Evolutionary conservation across 2,888 invertebrate genomes (phyloP), one percentile per base, ranked within the genome.

Genomic region (Andrena haemorrhoa): DNA sequence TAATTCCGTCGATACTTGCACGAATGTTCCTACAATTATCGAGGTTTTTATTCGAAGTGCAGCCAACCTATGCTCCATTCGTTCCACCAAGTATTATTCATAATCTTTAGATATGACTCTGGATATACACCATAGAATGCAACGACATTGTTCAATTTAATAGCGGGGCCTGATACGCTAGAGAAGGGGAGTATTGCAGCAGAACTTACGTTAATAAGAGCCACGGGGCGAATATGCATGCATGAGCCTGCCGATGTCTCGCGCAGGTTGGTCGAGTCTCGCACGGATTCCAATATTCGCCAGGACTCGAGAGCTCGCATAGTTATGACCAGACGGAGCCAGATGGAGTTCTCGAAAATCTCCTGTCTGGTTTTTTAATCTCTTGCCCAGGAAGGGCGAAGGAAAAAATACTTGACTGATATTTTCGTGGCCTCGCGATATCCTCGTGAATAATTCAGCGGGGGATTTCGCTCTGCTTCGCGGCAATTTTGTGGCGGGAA

Each of bases 151-250:
- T 41, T 12, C 41, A 41, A 41, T 41, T 41, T 41, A 41, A 16
- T 41, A 41, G 41, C 1, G 16, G 41, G 4, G 41, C 16, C 41
- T 41, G 41, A 41, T 12, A 12, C 16, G 31, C 7, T 8, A 60
- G 16, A 8, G 60, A 29, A 29, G 12, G 23, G 16, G 23, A 2
- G 35, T 23, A 23, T 23, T 8, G 56, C 10, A 16, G 23, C 65
- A 68, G 56, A 70, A 68, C 56, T 60, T 63, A 56, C 75, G 73
- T 70, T 66, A 83, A 83, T 83, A 84, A 73, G 82, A 60, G 75
- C 61, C 53, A 31, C 58, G 58, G 29, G 56, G 75, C 75, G 75
- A 84, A 83, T 84, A 83, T 65, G 83, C 83, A 83, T 79, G 75
- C 82, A 75, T 49, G 78, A 75, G 78, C 26, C 64, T 20, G 51